Base-by-base conservation (phyloP, 1,140 invertebrate species). In the Battus philenor region DNA sequence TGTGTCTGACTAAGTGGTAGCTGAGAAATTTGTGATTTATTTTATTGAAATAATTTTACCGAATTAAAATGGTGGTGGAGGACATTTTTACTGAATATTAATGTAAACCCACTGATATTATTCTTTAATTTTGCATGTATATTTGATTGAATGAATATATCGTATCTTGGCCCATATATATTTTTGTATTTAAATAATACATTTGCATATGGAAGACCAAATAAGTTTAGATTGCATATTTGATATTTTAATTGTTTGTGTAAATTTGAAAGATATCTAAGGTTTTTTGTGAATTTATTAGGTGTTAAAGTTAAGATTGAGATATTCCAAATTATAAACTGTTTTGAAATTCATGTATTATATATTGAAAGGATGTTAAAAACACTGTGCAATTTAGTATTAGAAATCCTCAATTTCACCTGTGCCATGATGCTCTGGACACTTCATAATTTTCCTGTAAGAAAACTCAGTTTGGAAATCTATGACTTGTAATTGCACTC, bases 371-470 rank as follows among this genome's bases (percentile, higher is more conserved):
- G 31, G 49, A 47, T 22, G 44, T 33, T 27, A 31, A 34, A 33
- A 8, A 36, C 16, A 30, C 44, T 57, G 62, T 75, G 67, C 67
- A 74, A 77, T 70, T 62, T 64, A 63, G 54, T 64, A 54, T 60
- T 65, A 63, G 59, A 58, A 41, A 46, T 63, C 60, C 49, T 46
- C 46, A 33, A 45, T 38, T 59, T 51, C 48, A 67, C 50, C 68
- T 64, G 75, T 75, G 71, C 73, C 73, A 79, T 80, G n/a, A n/a
- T n/a, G 32, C 18, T 50, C 50, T 38, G 26, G 20, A 45, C 20
- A 48, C 20, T 33, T 36, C 29, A 12, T 47, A 30, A 29, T 13
- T 34, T 50, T 43, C 34, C 44, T 49, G 41, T 30, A 34, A 41
- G 22, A 29, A 9, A 33, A 7, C 13, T 27, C 44, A 7, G 38